Conservation (phyloP, 2,888 invertebrate species). For the Hypsopygia costalis region DNA sequence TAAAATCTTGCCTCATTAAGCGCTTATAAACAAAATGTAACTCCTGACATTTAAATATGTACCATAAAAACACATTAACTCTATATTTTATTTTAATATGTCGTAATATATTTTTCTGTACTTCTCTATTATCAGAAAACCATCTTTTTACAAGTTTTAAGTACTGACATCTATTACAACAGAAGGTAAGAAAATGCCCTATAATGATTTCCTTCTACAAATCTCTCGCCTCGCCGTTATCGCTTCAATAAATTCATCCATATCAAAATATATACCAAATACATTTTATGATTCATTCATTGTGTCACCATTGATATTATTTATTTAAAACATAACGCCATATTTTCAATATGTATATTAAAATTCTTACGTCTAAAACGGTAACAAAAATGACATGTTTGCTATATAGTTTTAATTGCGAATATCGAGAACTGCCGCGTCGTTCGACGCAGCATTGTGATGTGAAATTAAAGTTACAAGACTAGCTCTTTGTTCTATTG, state of each 20-base stretch:
- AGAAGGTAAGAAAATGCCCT: constrained; percentile 37
- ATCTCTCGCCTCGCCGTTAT: constrained; percentile 38
- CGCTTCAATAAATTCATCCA: constrained; percentile 64
- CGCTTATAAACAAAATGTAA: constrained; percentile 9
- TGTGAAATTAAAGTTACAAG: constrained; percentile 37
- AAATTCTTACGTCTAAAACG: constrained; percentile 50
- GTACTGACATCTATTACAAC: constrained; percentile 62
- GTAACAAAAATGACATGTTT: constrained; percentile 37
- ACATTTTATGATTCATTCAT: constrained; percentile 43
- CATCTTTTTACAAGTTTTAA: constrained; percentile 54
- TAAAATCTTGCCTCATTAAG: constrained; percentile 13
- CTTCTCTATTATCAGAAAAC: constrained; percentile 48
- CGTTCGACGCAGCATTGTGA: constrained; percentile 8
- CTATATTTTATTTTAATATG: constrained; percentile 53
- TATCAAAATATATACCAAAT: constrained; percentile 76
- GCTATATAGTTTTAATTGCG: constrained; percentile 2
- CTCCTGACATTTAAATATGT: constrained; percentile 29
- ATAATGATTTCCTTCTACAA: constrained; percentile 40
- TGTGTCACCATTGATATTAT: constrained; percentile 49
- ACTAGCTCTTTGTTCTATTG: constrained; percentile 52
- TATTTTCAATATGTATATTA: constrained; percentile 42
- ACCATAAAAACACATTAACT: constrained; percentile 59
- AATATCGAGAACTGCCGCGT: background rate
- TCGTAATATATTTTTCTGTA: constrained; percentile 50
- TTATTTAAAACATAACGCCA: constrained; percentile 52